These are phyloP conservation scores for Cyclophora albipunctata DNA, from an alignment of 2,888 invertebrate species.

Conservation along the genomic window DNA sequence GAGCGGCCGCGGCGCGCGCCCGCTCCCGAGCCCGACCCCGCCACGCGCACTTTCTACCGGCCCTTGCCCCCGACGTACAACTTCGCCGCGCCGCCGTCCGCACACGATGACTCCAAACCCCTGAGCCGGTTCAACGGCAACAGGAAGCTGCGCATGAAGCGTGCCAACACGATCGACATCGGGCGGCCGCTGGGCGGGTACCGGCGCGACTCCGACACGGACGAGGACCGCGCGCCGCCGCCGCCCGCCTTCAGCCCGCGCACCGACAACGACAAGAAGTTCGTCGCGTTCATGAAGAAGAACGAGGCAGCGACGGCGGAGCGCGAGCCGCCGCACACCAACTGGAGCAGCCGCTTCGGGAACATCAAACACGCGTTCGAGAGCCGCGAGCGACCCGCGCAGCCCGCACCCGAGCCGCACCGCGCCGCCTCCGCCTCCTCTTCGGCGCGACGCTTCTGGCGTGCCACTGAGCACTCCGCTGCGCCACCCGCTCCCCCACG, in stretches of 20 bases:
- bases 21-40: constrained; percentile 22
- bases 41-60: constrained; percentile 44
- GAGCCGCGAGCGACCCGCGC: constrained; percentile 50
- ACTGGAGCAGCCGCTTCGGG: constrained; percentile 89
- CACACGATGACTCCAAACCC: constrained; percentile 52
- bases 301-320: constrained; percentile 58
- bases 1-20: constrained; percentile 18
- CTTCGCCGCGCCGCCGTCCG: constrained; percentile 49
- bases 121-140: constrained; percentile 69
- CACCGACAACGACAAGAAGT: constrained; percentile 90
- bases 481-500: constrained; percentile 26
- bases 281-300: constrained; percentile 87
- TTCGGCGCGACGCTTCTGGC: constrained; percentile 78
- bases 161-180: constrained; percentile 92
- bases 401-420: constrained; percentile 27
- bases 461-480: constrained; percentile 72
- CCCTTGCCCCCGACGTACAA: constrained; percentile 63
- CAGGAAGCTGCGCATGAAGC: constrained; percentile 86
- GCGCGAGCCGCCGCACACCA: constrained; percentile 46
- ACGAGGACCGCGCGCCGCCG: constrained; percentile 55
- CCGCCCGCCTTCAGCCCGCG: constrained; percentile 85
- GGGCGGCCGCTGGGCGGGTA: constrained; percentile 81
- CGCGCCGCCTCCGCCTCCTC: constrained; percentile 64
- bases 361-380: constrained; percentile 90
- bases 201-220: constrained; percentile 65